phyloP scores from a whole-genome alignment of 1,140 invertebrate genomes.

The Asobara japonica region DNA sequence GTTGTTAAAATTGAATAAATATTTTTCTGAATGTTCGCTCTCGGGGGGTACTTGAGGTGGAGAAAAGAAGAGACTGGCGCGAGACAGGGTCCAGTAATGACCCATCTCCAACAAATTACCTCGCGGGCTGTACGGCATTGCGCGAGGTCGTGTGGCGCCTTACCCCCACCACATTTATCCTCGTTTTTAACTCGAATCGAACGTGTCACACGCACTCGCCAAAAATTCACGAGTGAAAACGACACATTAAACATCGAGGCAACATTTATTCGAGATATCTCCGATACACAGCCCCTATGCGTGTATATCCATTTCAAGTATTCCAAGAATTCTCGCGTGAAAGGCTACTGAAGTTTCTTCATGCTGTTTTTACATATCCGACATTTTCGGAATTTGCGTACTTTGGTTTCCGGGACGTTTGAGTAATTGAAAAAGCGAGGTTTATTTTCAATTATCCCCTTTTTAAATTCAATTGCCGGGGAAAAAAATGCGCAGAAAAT shows the following conservation, averaged over 20 bases:
- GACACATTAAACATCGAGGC: slow-evolving; percentile 1
- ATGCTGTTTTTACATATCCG: not conserved
- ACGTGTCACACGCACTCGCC: slow-evolving; percentile 18
- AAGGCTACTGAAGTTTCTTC: not conserved
- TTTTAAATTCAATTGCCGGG: too few relatives aligned
- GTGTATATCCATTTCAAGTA: not conserved
- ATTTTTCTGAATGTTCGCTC: too few relatives aligned
- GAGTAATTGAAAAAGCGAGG: too few relatives aligned
- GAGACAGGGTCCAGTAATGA: slow-evolving; percentile 26
- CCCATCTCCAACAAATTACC: slow-evolving; percentile 34
- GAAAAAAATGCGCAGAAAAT: too few relatives aligned
- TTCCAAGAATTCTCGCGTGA: not conserved
- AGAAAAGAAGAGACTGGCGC: not conserved
- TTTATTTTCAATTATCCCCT: too few relatives aligned
- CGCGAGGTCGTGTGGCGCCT: slow-evolving; percentile 33
- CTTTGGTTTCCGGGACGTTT: too few relatives aligned
- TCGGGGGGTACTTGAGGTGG: not conserved
- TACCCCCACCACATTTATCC: slow-evolving; percentile 16
- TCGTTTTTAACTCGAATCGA: slow-evolving; percentile 23
- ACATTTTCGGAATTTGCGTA: not conserved
- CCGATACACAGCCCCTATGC: not conserved
- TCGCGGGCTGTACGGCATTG: slow-evolving; percentile 18
- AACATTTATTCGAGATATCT: slow-evolving; percentile 1
- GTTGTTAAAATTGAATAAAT: too few relatives aligned
- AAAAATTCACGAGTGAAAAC: slow-evolving; percentile 9